phyloP scores from a whole-genome alignment of 2,797 vertebrate genomes.

The Phaenicophaeus curvirostris region DNA sequence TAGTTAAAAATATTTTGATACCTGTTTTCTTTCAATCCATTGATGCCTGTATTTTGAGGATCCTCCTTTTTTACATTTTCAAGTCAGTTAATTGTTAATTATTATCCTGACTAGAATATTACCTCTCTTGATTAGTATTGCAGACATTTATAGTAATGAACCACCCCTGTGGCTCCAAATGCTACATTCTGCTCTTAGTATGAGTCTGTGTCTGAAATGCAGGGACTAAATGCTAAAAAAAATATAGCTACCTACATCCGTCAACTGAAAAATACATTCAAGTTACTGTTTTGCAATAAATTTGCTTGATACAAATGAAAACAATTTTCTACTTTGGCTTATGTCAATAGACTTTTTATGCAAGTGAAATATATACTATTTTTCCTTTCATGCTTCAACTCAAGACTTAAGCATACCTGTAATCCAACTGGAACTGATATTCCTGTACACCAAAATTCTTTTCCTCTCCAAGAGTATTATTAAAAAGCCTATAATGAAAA shows the following conservation, averaged over 20 bases:
- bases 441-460: not conserved
- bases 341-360: not conserved
- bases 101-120: constrained; percentile 21
- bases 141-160: constrained; percentile 35
- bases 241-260: not conserved
- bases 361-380: not conserved
- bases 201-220: not conserved
- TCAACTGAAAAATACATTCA: not conserved
- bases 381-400: not conserved
- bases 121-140: constrained; percentile 30
- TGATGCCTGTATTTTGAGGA: not conserved
- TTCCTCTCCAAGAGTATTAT: not conserved
- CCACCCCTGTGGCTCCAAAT: constrained; percentile 1
- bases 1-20: not conserved
- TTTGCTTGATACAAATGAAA: not conserved
- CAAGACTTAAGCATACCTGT: not conserved
- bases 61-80: constrained; percentile 31
- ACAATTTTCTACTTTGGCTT: not conserved
- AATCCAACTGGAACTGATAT: not conserved
- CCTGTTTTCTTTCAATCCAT: not conserved
- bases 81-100: constrained; percentile 46
- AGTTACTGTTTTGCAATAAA: not conserved
- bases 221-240: not conserved
- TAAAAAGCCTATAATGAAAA: not conserved
- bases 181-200: not conserved